Conservation (phyloP, 2,888 invertebrate species). For the Hipparchia sbordonii region DNA sequence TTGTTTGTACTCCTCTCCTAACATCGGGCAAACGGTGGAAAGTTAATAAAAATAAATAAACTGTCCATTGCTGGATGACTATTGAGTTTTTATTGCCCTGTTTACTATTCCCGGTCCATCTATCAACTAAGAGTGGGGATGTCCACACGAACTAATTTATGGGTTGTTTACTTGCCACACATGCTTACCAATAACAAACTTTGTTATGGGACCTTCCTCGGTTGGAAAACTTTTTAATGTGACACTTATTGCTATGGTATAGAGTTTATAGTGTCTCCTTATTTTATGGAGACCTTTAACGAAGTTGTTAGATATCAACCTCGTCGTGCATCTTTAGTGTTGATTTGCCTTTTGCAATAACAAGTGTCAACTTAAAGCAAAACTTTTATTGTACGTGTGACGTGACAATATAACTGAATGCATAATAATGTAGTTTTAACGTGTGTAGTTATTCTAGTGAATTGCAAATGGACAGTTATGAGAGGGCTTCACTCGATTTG, state of each 20-base stretch:
- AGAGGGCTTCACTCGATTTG: neutral
- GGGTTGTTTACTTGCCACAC: slow-evolving; percentile 60
- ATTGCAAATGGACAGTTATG: no score
- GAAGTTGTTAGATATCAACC: slow-evolving; percentile 4
- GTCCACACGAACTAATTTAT: slow-evolving; percentile 58
- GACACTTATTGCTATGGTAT: slow-evolving; percentile 5
- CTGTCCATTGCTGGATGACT: slow-evolving; percentile 37
- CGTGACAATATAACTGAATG: neutral
- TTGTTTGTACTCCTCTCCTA: slow-evolving; percentile 29
- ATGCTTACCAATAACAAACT: slow-evolving; percentile 28
- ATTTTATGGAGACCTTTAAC: slow-evolving; percentile 5
- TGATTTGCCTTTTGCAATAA: neutral
- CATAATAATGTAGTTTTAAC: no score
- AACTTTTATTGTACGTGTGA: neutral
- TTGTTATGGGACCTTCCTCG: slow-evolving; percentile 18
- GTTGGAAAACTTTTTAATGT: slow-evolving; percentile 16
- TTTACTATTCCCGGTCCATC: slow-evolving; percentile 52
- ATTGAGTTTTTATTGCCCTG: slow-evolving; percentile 49
- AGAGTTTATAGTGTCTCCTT: slow-evolving; percentile 3
- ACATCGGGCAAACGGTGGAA: slow-evolving; percentile 25
- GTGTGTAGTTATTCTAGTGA: no score
- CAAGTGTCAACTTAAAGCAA: neutral
- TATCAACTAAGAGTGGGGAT: slow-evolving; percentile 48
- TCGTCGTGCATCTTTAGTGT: slow-evolving; percentile 15
- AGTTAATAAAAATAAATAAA: slow-evolving; percentile 38